Base-by-base conservation (phyloP, 2,888 invertebrate species). In the Cosmopolites sordidus region DNA sequence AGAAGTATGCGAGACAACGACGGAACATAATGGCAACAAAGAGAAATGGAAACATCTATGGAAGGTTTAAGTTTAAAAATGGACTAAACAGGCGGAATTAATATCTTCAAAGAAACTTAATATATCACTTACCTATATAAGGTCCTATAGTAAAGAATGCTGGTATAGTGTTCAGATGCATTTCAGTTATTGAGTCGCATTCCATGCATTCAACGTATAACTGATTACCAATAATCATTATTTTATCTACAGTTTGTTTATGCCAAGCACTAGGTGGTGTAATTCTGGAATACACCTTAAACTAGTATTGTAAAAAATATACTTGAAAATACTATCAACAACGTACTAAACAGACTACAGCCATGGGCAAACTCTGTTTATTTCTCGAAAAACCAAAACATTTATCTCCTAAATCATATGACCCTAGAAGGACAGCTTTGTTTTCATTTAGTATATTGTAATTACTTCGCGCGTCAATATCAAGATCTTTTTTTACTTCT, bases 201-300 rank as follows among this genome's bases (percentile, higher is more conserved):
- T 79, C 73, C 8, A 70, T 61, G 49, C 78, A 77, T 60, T 81
- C 79, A n/a, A 75, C 60, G 58, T 78, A 81, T n/a, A 82, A 66
- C 60, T 81, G 80, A 59, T 80, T 81, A 0, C 81, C 81, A 12
- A 82, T 71, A 4, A 79, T 76, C 62, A 82, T 66, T 44, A 82
- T 75, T 68, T 82, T 82, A 62, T 82, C 80, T 1, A 82, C 59
- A 0, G 80, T 82, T 53, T 76, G 78, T 5, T 75, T 75, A 60
- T 77, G 78, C 82, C 82, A 82, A 0, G 79, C 75, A 46, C 79
- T 80, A 0, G 83, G 79, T 0, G 81, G 80, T 1, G 84, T 83
- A 58, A 86, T 82, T 63, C 82, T 79, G 0, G 83, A 77, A 60
- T 86, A 86, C 0, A 83, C 65, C 68, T 68, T 49, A n/a, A 33